Conservation (phyloP, 2,888 invertebrate species). For the Idaea aversata region DNA sequence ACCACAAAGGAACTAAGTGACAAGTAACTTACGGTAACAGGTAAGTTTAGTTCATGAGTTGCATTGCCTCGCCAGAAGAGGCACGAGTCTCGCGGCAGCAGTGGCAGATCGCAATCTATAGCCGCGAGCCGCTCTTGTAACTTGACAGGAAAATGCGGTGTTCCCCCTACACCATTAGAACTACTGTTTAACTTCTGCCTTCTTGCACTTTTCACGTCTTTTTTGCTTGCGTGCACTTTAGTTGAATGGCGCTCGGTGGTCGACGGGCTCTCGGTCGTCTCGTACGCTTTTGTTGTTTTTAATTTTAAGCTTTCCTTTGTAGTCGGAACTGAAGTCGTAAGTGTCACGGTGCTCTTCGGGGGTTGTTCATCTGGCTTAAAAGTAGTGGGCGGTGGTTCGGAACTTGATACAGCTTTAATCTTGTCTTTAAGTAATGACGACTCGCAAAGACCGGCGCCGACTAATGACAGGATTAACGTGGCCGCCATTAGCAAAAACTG, state of each 20-base stretch:
- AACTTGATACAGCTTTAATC: conserved; percentile 52
- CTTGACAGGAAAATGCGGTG: conserved; percentile 67
- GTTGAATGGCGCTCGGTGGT: conserved; percentile 55
- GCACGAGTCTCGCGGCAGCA: conserved; percentile 82
- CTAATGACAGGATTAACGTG: conserved; percentile 56
- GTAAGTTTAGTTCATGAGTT: conserved; percentile 84
- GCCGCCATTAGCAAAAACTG: conserved; percentile 45
- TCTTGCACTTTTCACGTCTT: conserved; percentile 67
- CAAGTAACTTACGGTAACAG: conserved; percentile 80
- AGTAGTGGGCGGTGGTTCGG: conserved; percentile 42
- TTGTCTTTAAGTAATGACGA: conserved; percentile 44
- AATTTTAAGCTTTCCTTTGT: conserved; percentile 62
- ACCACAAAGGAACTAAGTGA: not conserved
- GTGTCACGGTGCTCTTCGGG: conserved; percentile 53
- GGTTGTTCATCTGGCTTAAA: conserved; percentile 48
- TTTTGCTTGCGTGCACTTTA: conserved; percentile 61
- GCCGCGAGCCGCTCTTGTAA: conserved; percentile 83
- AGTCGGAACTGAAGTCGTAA: conserved; percentile 53
- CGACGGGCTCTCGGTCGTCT: conserved; percentile 53
- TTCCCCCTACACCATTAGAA: conserved; percentile 54
- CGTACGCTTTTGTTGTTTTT: conserved; percentile 61
- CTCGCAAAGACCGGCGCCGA: conserved; percentile 49
- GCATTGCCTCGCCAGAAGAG: conserved; percentile 86
- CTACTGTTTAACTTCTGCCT: conserved; percentile 68
- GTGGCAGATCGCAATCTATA: conserved; percentile 83